These are phyloP conservation scores for Columba janthina DNA, from an alignment of 2,113 vertebrate species.

Conservation along the genomic window DNA sequence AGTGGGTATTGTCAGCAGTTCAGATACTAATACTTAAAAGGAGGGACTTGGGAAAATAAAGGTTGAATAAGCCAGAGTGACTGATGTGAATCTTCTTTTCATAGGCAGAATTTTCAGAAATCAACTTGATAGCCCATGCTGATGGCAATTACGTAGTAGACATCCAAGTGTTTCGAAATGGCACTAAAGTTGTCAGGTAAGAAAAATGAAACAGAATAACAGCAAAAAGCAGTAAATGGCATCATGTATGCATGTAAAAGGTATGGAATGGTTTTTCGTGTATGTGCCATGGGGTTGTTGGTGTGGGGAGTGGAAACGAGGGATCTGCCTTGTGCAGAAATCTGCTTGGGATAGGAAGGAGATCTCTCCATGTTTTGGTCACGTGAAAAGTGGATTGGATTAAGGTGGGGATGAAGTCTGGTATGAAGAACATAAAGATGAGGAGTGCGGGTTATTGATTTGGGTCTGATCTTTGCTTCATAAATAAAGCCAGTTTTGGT, in stretches of 20 bases:
- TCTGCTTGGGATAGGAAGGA: background rate
- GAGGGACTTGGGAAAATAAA: background rate
- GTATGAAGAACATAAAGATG: background rate
- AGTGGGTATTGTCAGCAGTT: background rate
- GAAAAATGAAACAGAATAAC: background rate
- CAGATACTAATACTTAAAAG: background rate
- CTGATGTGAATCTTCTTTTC: slow-evolving; percentile 26
- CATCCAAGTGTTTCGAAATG: slow-evolving; percentile 89
- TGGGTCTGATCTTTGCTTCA: background rate
- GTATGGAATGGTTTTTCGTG: background rate
- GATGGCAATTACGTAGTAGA: slow-evolving; percentile 92
- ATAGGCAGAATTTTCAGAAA: slow-evolving; percentile 95
- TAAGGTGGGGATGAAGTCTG: background rate
- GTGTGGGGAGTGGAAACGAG: background rate
- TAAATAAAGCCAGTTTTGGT: background rate
- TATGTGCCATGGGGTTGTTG: background rate
- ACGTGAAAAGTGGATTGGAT: background rate
- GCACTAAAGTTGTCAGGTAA: slow-evolving; percentile 92
- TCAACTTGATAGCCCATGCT: slow-evolving; percentile 92
- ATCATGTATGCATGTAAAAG: background rate
- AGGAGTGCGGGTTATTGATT: background rate
- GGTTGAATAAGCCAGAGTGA: background rate
- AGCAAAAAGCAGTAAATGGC: background rate
- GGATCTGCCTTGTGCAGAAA: background rate
- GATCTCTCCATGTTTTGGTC: background rate